Evolutionary conservation across 2,113 vertebrate species (phyloP).

Genomic region (Stercorarius parasiticus): DNA sequence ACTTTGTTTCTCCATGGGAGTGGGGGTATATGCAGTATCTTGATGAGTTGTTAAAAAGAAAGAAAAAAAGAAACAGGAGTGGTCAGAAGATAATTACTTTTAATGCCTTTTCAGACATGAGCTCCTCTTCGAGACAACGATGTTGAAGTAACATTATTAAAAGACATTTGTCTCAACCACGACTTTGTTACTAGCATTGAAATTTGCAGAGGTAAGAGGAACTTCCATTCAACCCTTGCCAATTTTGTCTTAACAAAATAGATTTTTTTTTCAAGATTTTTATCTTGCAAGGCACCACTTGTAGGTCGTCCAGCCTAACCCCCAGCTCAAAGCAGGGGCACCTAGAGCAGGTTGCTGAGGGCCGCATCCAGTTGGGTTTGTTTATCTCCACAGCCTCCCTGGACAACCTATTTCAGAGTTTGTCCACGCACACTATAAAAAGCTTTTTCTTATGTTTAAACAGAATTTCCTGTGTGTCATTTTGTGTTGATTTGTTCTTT

Average conservation of each 20-base stretch:
- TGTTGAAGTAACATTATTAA: background rate
- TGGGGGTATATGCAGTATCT: background rate
- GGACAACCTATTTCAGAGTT: background rate
- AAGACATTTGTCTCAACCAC: background rate
- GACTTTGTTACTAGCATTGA: background rate
- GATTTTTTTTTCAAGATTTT: background rate
- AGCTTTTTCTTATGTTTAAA: background rate
- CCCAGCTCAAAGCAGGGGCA: background rate
- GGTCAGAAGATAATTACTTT: constrained; percentile 46
- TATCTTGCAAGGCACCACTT: background rate
- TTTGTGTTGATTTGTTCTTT: background rate
- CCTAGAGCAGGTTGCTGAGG: background rate
- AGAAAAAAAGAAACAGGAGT: background rate
- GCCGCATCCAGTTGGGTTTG: fast-evolving
- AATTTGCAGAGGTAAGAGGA: background rate
- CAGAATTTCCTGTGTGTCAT: background rate
- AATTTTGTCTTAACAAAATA: background rate
- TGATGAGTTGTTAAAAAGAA: background rate
- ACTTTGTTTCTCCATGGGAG: constrained; percentile 1
- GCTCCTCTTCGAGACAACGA: background rate
- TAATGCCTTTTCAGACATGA: constrained; percentile 10
- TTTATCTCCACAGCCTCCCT: too few relatives aligned
- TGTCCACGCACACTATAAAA: fast-evolving
- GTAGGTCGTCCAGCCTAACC: background rate
- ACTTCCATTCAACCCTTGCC: background rate